Evolutionary conservation across 2,113 vertebrate genomes (phyloP).

Genomic region (Chaetops frenatus): DNA sequence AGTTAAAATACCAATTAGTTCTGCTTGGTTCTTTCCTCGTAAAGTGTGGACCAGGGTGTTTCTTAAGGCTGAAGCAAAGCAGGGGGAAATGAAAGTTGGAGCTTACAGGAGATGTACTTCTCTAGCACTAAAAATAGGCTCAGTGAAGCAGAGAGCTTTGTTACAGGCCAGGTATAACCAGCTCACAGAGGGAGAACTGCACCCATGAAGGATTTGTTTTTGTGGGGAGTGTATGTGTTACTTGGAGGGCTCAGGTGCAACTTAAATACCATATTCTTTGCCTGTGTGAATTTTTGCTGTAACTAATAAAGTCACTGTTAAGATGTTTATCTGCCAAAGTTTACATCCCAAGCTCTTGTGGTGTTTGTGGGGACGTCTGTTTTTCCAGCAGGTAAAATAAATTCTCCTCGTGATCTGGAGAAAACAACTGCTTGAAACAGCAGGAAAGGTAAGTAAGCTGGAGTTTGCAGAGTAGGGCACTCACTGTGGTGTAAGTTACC

Average conservation of each 20-base stretch:
- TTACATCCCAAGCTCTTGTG: neutral
- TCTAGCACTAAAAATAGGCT: neutral
- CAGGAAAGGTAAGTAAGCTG: neutral
- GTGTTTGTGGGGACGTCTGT: neutral
- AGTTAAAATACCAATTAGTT: neutral
- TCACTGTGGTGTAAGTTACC: neutral
- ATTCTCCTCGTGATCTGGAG: neutral
- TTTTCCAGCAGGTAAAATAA: neutral
- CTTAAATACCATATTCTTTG: neutral
- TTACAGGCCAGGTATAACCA: neutral
- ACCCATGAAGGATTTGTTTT: neutral
- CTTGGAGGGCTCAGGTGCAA: neutral
- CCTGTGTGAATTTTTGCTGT: neutral
- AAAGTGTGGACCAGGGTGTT: neutral
- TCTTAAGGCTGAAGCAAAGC: neutral
- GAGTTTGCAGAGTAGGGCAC: neutral
- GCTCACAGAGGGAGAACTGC: neutral
- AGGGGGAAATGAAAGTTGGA: neutral
- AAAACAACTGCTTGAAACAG: neutral
- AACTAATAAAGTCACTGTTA: neutral
- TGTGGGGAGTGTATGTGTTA: neutral
- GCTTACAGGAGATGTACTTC: neutral
- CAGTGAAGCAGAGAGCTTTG: neutral
- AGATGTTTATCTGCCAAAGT: neutral
- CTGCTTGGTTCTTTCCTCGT: neutral